phyloP scores from a whole-genome alignment of 2,113 vertebrate species.

The Bujurquina vittata region DNA sequence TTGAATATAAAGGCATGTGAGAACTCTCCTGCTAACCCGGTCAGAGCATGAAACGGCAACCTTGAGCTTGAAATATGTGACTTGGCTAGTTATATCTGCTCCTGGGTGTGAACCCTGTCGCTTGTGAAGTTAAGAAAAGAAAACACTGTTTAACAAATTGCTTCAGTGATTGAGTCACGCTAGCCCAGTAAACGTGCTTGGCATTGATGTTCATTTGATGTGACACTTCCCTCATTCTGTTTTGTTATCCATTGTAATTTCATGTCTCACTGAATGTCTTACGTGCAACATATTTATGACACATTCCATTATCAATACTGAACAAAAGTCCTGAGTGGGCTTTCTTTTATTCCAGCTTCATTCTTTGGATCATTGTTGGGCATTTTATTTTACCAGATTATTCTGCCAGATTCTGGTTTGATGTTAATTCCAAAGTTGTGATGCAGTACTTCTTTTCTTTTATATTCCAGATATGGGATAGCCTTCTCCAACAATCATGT shows the following conservation, averaged over 20 bases:
- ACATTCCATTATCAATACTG: too few species aligned
- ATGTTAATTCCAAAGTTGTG: neutral
- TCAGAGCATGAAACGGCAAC: neutral
- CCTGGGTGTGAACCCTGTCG: conserved; percentile 1
- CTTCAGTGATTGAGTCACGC: neutral
- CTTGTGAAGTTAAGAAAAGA: neutral
- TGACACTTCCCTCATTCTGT: neutral
- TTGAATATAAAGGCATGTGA: neutral
- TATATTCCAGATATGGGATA: conserved; percentile 77
- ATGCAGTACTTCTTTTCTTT: neutral
- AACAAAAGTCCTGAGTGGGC: too few species aligned
- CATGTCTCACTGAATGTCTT: neutral
- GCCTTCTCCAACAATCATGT: conserved; percentile 74
- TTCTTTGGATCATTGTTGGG: too few species aligned
- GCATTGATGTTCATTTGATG: neutral
- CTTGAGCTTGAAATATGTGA: conserved; percentile 32
- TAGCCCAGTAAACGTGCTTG: neutral
- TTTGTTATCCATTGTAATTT: neutral
- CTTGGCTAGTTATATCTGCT: neutral
- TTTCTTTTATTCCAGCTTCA: too few species aligned
- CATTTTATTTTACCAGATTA: too few species aligned
- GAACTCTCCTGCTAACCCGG: neutral
- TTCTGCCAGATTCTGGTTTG: conserved; percentile 4
- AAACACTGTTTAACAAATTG: neutral
- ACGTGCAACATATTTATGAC: too few species aligned